These are phyloP conservation scores for Trichonephila inaurata DNA, from an alignment of 1,140 invertebrate genomes.

Conservation along the genomic window DNA sequence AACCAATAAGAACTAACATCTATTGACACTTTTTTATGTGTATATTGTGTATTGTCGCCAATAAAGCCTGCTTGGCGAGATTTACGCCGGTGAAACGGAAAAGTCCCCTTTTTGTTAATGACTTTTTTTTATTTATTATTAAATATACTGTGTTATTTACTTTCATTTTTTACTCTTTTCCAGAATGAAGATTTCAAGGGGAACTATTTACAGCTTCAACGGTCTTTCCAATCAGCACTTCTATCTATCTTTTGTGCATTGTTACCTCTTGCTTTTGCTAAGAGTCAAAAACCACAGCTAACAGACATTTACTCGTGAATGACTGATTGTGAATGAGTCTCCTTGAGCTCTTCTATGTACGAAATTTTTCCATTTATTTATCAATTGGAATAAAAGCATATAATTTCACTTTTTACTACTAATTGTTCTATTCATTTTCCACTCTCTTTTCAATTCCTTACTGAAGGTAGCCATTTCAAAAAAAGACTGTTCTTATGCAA, in stretches of 20 bases:
- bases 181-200: constrained; percentile 71
- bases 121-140: not conserved
- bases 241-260: not conserved
- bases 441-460: not conserved
- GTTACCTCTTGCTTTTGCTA: not conserved
- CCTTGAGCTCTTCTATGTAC: constrained; percentile 68
- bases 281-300: not conserved
- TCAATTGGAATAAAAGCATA: constrained; percentile 71
- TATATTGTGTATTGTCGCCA: too few species aligned
- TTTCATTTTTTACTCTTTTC: constrained; percentile 4
- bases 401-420: constrained; percentile 71
- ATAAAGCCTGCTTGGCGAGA: too few species aligned
- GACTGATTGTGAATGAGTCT: constrained; percentile 39
- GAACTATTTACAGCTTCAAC: constrained; percentile 46
- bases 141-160: not conserved
- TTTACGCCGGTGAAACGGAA: too few species aligned
- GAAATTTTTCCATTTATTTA: constrained; percentile 63
- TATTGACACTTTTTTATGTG: too few species aligned
- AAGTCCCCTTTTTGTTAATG: too few species aligned
- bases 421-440: constrained; percentile 32
- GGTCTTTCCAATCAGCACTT: constrained; percentile 4
- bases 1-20: too few species aligned
- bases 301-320: constrained; percentile 31
- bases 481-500: not conserved
- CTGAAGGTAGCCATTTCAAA: not conserved